Base-by-base conservation (phyloP, 92 coral and sea anemone species). In the Metridium senile region DNA sequence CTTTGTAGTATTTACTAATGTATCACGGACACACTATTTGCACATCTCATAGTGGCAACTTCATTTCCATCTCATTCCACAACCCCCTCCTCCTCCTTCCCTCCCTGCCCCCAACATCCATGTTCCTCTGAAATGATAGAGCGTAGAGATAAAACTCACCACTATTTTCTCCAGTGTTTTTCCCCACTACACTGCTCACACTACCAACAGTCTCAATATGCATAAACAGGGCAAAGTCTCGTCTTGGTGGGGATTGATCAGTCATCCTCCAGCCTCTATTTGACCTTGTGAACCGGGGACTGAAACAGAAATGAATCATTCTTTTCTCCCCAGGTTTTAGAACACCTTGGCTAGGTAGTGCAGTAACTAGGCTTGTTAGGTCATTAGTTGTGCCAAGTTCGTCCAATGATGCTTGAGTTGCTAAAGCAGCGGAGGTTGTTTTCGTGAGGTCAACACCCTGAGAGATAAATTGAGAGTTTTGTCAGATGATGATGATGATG, bases 141-240 rank as follows among this genome's bases (percentile, higher is more conserved):
- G n/a, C 13, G 49, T 39, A 39, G 8, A 39, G 13, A 4, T 13
- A 39, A 4, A 13, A 59, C 66, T 59, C 69, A 76, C 34, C 81
- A 39, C 28, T 52, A 47, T 34, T 64, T 19, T 54, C 64, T 32
- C 70, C 80, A 17, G 26, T 26, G 21, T 67, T 61, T 11, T 54
- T 76, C 22, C 84, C 80, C 16, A 78, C 61, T n/a, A 87, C 78
- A n/a, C 93, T 87, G 45, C 82, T 73, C 13, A 93, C 82, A 70
- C 94, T 85, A 9, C 99, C 99, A 1, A 95, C 99, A 11, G 90
- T 93, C 70, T 95, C 99, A 74, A 95, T 95, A 68, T 92, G 93
- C 94, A 95, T 89, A 73, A 95, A 95, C 73, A 95, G 77, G 0
- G 97, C 88, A 79, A 89, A 95, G 74, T 95, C 99, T 67, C 88